Percentiles rank a stretch among this genome's conserved stretches.
These are phyloP conservation scores for Netelia melanura DNA, from an alignment of 2,888 invertebrate species.

Conservation along the genomic window DNA sequence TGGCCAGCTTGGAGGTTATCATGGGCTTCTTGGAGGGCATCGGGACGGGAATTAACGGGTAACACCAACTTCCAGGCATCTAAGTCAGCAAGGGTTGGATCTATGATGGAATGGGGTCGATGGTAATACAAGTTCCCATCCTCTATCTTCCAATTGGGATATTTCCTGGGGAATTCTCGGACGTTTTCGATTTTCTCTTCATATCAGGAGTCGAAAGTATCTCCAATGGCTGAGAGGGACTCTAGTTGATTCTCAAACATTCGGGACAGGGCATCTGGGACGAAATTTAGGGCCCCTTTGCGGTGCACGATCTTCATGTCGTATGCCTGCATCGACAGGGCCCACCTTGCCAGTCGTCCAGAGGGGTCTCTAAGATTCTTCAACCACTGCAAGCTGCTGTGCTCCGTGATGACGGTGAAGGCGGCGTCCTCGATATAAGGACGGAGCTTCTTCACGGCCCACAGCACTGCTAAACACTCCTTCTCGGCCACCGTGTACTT, in stretches of 20 bases:
- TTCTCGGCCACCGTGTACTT: neutral
- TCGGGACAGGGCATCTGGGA: constrained; percentile 8
- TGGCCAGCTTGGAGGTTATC: constrained; percentile 72
- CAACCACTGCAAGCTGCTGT: neutral
- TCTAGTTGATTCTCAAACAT: neutral
- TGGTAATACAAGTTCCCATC: constrained; percentile 9
- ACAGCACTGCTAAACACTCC: neutral
- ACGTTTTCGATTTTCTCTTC: neutral
- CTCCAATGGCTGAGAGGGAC: neutral
- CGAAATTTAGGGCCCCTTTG: neutral
- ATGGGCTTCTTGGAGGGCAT: constrained; percentile 25
- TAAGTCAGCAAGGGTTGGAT: neutral
- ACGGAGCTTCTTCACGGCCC: neutral
- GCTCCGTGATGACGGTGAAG: neutral
- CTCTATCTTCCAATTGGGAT: constrained; percentile 20
- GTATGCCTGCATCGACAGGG: neutral
- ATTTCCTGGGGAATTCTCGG: constrained; percentile 15
- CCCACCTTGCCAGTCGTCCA: constrained; percentile 3
- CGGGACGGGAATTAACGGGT: neutral
- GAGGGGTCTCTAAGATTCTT: neutral
- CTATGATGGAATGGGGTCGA: constrained; percentile 3
- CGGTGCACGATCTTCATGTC: neutral
- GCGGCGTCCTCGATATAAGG: neutral
- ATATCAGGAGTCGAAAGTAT: neutral
- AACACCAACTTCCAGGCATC: constrained; percentile 28